These are phyloP conservation scores for Drosophila diplacantha DNA, from an alignment of 2,888 invertebrate genomes.

Conservation along the genomic window DNA sequence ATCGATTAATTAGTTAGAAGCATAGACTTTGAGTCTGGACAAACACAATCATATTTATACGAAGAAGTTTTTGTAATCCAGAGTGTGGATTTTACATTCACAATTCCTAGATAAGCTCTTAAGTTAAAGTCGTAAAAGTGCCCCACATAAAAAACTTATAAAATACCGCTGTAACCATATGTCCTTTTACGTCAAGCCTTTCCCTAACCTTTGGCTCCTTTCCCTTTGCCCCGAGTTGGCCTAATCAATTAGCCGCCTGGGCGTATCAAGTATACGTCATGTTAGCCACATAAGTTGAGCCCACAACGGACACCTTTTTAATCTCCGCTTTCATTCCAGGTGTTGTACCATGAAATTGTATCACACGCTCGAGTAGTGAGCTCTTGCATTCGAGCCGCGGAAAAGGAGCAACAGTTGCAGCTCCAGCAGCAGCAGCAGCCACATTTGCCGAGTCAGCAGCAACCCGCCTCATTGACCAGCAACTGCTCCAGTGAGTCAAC, in stretches of 20 bases:
- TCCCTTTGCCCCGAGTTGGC: neutral
- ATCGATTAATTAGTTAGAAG: neutral
- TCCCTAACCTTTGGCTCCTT: conserved; percentile 17
- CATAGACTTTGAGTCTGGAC: neutral
- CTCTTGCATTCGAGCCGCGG: conserved; percentile 85
- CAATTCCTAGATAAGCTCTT: no score
- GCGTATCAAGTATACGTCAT: conserved; percentile 49
- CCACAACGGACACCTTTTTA: conserved; percentile 30
- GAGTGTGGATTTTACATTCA: no score
- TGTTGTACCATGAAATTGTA: conserved; percentile 94
- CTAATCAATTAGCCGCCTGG: conserved; percentile 32
- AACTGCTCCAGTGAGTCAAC: conserved; percentile 69
- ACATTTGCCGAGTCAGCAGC: conserved; percentile 44
- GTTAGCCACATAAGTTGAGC: conserved; percentile 31
- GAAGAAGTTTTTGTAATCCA: neutral
- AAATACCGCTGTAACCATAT: neutral
- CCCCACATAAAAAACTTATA: neutral
- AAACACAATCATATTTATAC: neutral
- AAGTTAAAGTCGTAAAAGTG: neutral
- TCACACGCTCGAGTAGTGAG: conserved; percentile 92
- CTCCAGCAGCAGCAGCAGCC: conserved; percentile 44
- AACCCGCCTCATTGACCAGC: conserved; percentile 63
- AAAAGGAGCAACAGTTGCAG: conserved; percentile 77
- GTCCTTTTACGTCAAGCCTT: conserved; percentile 17
- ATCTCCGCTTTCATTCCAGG: conserved; percentile 80